phyloP scores from a whole-genome alignment of 2,797 vertebrate genomes.

The Crocodylus rhombifer region DNA sequence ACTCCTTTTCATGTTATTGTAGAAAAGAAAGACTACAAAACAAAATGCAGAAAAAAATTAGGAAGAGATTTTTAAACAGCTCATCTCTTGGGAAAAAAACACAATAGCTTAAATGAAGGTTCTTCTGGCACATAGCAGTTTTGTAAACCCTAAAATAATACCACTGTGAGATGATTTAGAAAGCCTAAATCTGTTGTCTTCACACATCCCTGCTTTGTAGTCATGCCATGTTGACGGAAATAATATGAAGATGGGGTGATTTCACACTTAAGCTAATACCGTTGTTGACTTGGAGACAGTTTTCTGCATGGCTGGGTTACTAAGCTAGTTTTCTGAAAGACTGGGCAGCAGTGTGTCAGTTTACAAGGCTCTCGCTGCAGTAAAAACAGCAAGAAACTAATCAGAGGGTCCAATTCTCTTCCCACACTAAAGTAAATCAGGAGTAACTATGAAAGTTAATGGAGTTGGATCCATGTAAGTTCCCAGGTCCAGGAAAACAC shows the following conservation, averaged over 20 bases:
- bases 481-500: neutral
- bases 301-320: slow-evolving; percentile 15
- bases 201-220: neutral
- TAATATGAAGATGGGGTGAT: neutral
- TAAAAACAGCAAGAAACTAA: slow-evolving; percentile 16
- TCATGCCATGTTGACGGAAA: neutral
- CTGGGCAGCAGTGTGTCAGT: neutral
- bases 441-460: slow-evolving; percentile 10
- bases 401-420: neutral
- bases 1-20: neutral
- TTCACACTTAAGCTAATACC: slow-evolving; percentile 30
- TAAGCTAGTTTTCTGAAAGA: neutral
- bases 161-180: neutral
- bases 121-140: neutral
- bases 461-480: neutral
- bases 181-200: neutral
- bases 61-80: neutral
- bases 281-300: slow-evolving; percentile 11
- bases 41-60: neutral
- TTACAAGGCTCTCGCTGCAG: slow-evolving; percentile 6
- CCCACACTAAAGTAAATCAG: neutral
- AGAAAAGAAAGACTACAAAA: neutral
- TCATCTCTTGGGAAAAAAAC: neutral
- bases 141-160: neutral
- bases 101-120: neutral